phyloP scores from a whole-genome alignment of 2,113 vertebrate genomes.

The Orthonyx spaldingii region DNA sequence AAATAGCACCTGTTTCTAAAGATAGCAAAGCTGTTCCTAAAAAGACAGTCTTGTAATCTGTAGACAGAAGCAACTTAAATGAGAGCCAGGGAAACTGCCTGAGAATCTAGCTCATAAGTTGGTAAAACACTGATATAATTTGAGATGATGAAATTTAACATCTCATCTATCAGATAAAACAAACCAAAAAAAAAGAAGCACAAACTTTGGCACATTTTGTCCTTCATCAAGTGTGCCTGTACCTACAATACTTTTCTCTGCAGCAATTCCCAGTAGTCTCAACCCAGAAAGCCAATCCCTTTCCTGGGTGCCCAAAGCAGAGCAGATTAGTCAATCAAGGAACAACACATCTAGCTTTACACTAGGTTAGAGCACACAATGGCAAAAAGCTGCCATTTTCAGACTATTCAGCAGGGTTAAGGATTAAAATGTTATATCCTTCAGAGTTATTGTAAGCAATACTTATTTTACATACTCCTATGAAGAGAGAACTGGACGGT shows the following conservation, averaged over 20 bases:
- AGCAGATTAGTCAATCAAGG: background rate
- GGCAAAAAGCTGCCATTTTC: background rate
- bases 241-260: background rate
- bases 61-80: background rate
- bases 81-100: background rate
- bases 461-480: background rate
- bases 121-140: background rate
- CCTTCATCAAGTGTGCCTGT: background rate
- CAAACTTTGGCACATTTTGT: background rate
- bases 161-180: background rate
- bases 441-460: background rate
- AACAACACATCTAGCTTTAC: background rate
- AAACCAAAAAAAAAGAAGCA: background rate
- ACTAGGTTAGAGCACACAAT: background rate
- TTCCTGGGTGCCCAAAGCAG: background rate
- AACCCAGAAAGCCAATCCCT: background rate
- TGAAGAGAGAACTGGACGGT: background rate
- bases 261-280: background rate
- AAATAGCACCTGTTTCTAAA: background rate
- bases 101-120: background rate
- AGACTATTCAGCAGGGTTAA: background rate
- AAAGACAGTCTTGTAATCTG: background rate
- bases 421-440: background rate
- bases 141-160: background rate
- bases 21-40: background rate